A percentile compares a stretch with the other conserved stretches of the same genome.
Evolutionary conservation across 2,797 vertebrate genomes (phyloP).

Genomic region (Phalloptychus januarius): DNA sequence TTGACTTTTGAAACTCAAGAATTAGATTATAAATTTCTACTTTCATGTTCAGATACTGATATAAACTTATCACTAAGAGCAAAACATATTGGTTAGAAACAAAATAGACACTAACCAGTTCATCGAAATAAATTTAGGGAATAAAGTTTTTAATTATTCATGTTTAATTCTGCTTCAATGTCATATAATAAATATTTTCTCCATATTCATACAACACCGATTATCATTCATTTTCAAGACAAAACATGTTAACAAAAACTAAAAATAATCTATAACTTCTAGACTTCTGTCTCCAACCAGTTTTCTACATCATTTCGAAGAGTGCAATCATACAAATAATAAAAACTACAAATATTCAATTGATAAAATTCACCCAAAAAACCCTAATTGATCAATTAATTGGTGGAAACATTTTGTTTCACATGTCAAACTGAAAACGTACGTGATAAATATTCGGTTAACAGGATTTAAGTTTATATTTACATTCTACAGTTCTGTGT

Average conservation of each 20-base stretch:
- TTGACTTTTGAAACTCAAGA: no score
- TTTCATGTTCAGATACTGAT: neutral
- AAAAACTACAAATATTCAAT: neutral
- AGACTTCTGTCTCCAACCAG: neutral
- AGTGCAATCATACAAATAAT: neutral
- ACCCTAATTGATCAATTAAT: neutral
- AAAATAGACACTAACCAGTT: neutral
- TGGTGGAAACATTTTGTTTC: slow-evolving; percentile 2
- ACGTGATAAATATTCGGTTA: neutral
- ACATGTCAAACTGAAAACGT: neutral
- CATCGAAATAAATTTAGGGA: neutral
- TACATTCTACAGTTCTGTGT: slow-evolving; percentile 1
- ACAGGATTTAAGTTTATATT: neutral
- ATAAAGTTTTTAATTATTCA: neutral
- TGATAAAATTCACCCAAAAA: neutral
- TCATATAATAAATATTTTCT: neutral
- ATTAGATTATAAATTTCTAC: neutral
- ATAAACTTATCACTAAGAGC: neutral
- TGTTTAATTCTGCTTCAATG: neutral
- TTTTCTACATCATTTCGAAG: neutral
- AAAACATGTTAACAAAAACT: neutral
- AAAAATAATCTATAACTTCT: neutral
- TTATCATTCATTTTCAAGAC: neutral
- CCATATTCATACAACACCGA: neutral
- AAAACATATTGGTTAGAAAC: neutral